Evolutionary conservation across 2,113 vertebrate genomes (phyloP), one percentile per base, ranked within the genome.

Genomic region (Ovibos moschatus): DNA sequence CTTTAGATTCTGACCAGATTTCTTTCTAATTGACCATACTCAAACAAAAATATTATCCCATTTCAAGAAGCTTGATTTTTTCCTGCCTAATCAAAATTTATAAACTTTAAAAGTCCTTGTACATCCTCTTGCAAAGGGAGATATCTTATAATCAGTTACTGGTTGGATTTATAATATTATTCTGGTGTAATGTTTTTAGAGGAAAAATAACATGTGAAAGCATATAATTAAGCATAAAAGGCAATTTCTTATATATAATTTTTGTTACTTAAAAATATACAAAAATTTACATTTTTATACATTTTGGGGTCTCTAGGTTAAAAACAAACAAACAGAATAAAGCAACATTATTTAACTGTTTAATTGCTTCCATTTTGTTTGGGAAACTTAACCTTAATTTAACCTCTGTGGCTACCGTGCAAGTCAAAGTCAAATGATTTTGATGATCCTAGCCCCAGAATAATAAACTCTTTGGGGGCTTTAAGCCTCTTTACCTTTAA

Each of bases 291-390:
- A 33, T 79, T 97, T 90, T 91, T 85, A 84, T 90, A 79, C 13
- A 16, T 87, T 60, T 81, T 58, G 87, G 55, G 5, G 64, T 67
- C 21, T 82, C 23, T 94, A 23, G 5, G 4, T 83, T 96, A 83
- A 96, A 94, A 95, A 64, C 33, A 88, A 89, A 83, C 76, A 86
- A 81, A 95, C 71, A 96, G 87, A 71, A 89, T 57, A 92, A 43
- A 60, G 27, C 67, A 67, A 81, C 81, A 82, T 1, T 51, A 98
- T 98, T 98, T 98, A 97, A 98, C 97, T 97, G 96, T 98, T 98
- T 98, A 98, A 99, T 99, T 99, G 96, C 98, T 99, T 98, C 98
- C 99, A 99, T 99, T 99, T 99, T 98, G 98, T 99, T 99, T 99
- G 98, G 97, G 94, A 98, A 98, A 98, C 98, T 98, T 99, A 99